Evolutionary conservation across 2,797 vertebrate species (phyloP), one percentile per base, ranked within the genome.

Genomic region (Epinephelus coioides): DNA sequence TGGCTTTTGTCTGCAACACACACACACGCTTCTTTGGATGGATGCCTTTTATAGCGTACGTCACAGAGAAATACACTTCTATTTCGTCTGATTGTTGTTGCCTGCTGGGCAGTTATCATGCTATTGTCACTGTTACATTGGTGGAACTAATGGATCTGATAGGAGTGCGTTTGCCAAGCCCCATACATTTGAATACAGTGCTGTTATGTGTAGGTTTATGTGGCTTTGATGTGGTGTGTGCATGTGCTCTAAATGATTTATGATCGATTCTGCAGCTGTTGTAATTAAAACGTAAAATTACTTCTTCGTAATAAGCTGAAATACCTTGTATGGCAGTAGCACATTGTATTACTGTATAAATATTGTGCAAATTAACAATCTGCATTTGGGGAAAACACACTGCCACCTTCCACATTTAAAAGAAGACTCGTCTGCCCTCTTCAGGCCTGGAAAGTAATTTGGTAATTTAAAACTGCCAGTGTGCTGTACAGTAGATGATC

Each of bases 391-490:
- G 23, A 25, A 56, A 60, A 25, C 61, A 69, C 64, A 56, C 6
- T 66, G 54, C 34, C 61, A 8, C 38, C 8, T 15, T 59, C 19
- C 6, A 0, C 46, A 46, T 75, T 85, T 44, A 83, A 82, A 79
- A 76, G 55, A 87, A 86, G 88, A 76, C 93, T 82, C 12, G 86
- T 89, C 92, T 95, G 95, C 95, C 95, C 94, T 94, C 93, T 95
- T 95, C 92, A 97, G 97, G 97, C 93, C 92, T 95, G 91, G 89
- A 95, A 95, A 94, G 95, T 96, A 88, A 87, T 83, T 84, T 76
- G 53, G 17, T 71, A 57, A 78, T 82, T 57, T 50, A 43, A 61
- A 65, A 49, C 49, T 34, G 18, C 57, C 25, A 51, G 6, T 46
- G 5, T 78, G 55, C 30, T 73, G 47, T 73, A 63, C 76, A 68